These are phyloP conservation scores for Gasterosteus aculeatus DNA, from an alignment of 2,113 vertebrate genomes.

Conservation along the genomic window DNA sequence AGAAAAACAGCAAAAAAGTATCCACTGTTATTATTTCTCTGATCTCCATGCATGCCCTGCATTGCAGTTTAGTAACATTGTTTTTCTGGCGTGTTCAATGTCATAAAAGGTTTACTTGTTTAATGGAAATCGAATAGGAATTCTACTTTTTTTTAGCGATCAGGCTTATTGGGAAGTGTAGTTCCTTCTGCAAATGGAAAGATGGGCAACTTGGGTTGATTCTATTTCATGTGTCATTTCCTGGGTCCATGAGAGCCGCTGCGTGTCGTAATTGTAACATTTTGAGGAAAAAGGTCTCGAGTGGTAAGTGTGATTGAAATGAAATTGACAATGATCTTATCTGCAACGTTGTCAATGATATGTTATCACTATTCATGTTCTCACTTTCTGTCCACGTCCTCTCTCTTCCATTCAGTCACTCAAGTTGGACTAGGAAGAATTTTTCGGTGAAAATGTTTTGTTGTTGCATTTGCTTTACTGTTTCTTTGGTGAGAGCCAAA, in stretches of 20 bases:
- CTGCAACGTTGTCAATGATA: background rate
- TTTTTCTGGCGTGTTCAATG: background rate
- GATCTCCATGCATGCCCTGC: background rate
- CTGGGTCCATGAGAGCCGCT: background rate
- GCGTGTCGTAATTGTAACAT: conserved; percentile 16
- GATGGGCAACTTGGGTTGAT: background rate
- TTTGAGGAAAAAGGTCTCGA: background rate
- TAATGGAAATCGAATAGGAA: background rate
- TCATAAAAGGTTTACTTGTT: background rate
- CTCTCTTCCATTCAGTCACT: background rate
- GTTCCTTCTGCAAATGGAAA: conserved; percentile 1
- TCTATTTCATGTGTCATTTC: background rate
- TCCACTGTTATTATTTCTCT: background rate
- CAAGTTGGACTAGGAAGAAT: background rate
- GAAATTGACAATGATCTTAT: background rate
- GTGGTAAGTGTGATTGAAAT: conserved; percentile 12
- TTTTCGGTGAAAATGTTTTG: background rate
- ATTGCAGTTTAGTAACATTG: background rate
- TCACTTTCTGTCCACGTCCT: background rate
- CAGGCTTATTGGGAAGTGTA: background rate
- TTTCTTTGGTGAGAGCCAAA: background rate
- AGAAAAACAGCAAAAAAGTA: background rate
- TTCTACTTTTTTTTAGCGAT: background rate
- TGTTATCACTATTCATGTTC: conserved; percentile 7
- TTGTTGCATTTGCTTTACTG: background rate